Evolutionary conservation across 2,113 vertebrate species (phyloP).

Genomic region (Calidris pugnax): DNA sequence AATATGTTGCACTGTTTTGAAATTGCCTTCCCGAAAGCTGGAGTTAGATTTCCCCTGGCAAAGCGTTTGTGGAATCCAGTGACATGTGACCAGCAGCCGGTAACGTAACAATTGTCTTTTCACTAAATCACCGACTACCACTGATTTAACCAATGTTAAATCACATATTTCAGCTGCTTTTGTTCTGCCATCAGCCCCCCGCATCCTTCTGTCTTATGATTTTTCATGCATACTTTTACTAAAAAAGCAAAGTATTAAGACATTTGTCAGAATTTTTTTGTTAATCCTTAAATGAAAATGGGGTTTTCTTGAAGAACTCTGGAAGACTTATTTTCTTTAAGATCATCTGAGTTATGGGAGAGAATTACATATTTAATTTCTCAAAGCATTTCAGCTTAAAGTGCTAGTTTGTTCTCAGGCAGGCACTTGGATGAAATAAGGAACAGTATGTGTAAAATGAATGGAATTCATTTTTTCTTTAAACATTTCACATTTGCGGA

Average conservation of each 20-base stretch:
- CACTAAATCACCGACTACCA: not conserved
- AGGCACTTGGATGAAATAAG: not conserved
- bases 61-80: not conserved
- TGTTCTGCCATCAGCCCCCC: not conserved
- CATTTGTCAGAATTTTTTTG: slow-evolving; percentile 12
- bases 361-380: not conserved
- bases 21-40: slow-evolving; percentile 27
- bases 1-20: not conserved
- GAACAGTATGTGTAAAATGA: slow-evolving; percentile 27
- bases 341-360: not conserved
- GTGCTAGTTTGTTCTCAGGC: not conserved
- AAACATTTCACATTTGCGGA: not conserved
- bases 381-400: not conserved
- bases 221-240: not conserved
- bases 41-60: not conserved
- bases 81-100: not conserved
- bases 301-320: not conserved
- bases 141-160: not conserved
- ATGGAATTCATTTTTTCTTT: slow-evolving; percentile 25
- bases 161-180: not conserved
- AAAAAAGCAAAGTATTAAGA: slow-evolving; percentile 8
- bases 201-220: not conserved
- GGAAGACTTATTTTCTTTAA: not conserved
- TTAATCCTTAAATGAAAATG: not conserved
- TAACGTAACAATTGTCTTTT: not conserved